Conservation (phyloP, 2,888 invertebrate species). For the Heliconius ismenius region DNA sequence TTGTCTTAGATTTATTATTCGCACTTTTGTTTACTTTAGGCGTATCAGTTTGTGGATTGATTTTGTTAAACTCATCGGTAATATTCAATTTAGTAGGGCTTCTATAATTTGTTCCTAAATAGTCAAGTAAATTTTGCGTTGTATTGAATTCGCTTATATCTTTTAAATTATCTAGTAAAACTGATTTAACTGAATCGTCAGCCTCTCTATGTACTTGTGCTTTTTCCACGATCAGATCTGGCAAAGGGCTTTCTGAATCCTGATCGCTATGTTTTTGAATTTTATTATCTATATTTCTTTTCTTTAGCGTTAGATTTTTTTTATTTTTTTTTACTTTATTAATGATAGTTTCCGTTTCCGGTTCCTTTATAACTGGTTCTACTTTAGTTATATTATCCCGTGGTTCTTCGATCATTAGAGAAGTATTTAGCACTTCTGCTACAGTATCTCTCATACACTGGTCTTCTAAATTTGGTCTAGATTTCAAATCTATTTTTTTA, state of each 20-base stretch:
- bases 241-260: constrained; percentile 64
- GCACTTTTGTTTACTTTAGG: constrained; percentile 9
- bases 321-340: constrained; percentile 39
- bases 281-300: constrained; percentile 38
- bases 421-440: constrained; percentile 57
- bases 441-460: constrained; percentile 61
- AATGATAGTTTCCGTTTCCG: constrained; percentile 56
- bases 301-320: constrained; percentile 40
- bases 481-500: constrained; percentile 39
- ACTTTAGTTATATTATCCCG: constrained; percentile 43
- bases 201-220: constrained; percentile 44
- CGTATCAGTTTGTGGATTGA: constrained; percentile 18
- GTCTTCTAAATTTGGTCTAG: constrained; percentile 53
- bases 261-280: constrained; percentile 44
- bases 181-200: constrained; percentile 53
- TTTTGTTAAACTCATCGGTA: constrained; percentile 47
- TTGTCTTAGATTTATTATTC: constrained; percentile 27
- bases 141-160: constrained; percentile 57
- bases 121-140: constrained; percentile 60
- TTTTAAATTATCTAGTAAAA: constrained; percentile 58
- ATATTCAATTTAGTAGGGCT: constrained; percentile 48
- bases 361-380: constrained; percentile 46
- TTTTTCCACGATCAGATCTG: constrained; percentile 63
- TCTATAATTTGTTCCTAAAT: constrained; percentile 51
- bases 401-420: constrained; percentile 51